Evolutionary conservation across 2,888 invertebrate genomes (phyloP), one percentile per base, ranked within the genome.

Genomic region (Epiperipatus broadwayi): DNA sequence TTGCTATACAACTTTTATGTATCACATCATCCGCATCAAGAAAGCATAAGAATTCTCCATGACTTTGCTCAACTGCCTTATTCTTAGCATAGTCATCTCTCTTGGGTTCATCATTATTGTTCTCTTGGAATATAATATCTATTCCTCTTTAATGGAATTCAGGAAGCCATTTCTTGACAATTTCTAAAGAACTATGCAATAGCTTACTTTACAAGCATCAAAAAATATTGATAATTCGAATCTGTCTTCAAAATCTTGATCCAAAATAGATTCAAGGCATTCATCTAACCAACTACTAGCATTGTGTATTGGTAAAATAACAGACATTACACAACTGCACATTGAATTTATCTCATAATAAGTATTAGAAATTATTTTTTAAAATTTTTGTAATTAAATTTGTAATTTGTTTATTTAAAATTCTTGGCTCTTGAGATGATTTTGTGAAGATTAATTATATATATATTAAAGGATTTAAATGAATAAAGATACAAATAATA

Each of bases 1-100:
- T 50, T 35, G 51, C 47, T 41, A 78, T 65, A 51, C 80, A 61
- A 19, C 69, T 57, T 5, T 69, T 67, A 41, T 67, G 53, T 75
- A 79, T 78, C 25, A 73, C 56, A 64, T 81, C 80, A 60, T 81
- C 80, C 69, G 78, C 68, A 60, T 81, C 80, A 60, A 77, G 73
- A 59, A 81, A 81, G 53, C 80, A 81, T 15, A 81, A 60, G 57
- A 64, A 79, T 39, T 62, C 51, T 2, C 78, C 79, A 29, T 48
- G 58, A 45, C 75, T 73, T 38, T 67, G 62, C 37, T 58, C 57
- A 21, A 78, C 66, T 15, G 78, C 75, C 49, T 57, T 59, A 59
- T 80, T 79, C 59, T 76, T 75, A 3, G 76, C 73, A 57, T 66
- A 73, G 20, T 78, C 79, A 47, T 68, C 68, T 56, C 71, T 70